These are phyloP conservation scores for Aporophyla nigra DNA, from an alignment of 2,888 invertebrate species.

Conservation along the genomic window DNA sequence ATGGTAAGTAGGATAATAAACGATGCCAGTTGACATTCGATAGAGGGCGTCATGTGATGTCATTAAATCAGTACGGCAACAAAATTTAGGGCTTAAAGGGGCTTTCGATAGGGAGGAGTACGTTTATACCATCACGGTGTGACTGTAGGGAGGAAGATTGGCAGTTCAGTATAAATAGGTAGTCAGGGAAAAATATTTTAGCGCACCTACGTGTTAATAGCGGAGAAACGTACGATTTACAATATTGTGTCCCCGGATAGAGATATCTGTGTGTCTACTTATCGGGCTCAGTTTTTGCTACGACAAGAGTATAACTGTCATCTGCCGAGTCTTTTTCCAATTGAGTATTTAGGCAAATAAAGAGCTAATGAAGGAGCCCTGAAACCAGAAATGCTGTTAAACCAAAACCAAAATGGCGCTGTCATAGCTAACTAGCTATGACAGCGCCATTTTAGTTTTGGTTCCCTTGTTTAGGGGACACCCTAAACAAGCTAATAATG, in stretches of 20 bases:
- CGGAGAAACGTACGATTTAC: conserved; percentile 17
- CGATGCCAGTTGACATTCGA: conserved; percentile 90
- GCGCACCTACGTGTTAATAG: conserved; percentile 58
- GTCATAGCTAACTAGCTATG: too few relatives aligned
- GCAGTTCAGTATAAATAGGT: conserved; percentile 55
- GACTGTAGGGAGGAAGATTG: conserved; percentile 66
- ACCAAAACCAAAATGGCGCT: too few relatives aligned
- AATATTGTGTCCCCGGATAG: background rate
- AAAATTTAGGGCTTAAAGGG: conserved; percentile 86
- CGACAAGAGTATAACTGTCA: too few relatives aligned
- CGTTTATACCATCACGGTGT: conserved; percentile 69
- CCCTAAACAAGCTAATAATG: too few relatives aligned
- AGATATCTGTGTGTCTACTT: background rate
- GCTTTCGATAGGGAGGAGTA: conserved; percentile 77
- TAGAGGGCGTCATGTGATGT: conserved; percentile 89
- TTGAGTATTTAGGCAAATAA: background rate
- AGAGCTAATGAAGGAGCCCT: background rate
- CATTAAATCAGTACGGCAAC: conserved; percentile 90
- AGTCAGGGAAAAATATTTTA: conserved; percentile 58
- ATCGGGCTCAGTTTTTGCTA: background rate
- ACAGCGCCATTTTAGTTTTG: too few relatives aligned
- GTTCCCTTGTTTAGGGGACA: too few relatives aligned
- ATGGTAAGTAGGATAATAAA: conserved; percentile 65
- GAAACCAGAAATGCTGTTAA: background rate
- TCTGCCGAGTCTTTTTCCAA: background rate